These are phyloP conservation scores for Sebastes vulpes DNA, from an alignment of 2,797 vertebrate genomes.

Conservation along the genomic window DNA sequence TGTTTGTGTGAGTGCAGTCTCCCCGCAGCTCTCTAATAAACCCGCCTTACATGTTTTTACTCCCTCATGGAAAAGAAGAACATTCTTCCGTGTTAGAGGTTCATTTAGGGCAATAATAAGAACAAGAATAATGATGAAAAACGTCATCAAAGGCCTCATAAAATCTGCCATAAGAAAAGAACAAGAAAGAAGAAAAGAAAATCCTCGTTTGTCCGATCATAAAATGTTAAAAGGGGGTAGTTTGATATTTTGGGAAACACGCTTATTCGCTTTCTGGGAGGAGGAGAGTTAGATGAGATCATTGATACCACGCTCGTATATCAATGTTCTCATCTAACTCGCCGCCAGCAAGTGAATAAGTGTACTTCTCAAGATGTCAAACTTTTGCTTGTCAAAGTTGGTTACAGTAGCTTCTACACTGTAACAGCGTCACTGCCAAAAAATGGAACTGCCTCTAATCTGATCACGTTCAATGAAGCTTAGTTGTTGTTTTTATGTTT, in stretches of 20 bases:
- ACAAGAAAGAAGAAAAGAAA: neutral
- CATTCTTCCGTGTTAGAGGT: neutral
- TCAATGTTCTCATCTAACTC: neutral
- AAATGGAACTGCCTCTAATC: neutral
- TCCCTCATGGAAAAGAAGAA: conserved; percentile 34
- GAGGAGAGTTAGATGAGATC: neutral
- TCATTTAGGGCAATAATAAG: conserved; percentile 9
- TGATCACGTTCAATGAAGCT: neutral
- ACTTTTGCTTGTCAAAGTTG: neutral
- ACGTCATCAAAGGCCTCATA: conserved; percentile 5
- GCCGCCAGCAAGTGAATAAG: neutral
- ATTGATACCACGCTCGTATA: neutral
- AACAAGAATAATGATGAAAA: conserved; percentile 13
- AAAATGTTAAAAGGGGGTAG: neutral
- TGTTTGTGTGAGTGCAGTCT: conserved; percentile 11
- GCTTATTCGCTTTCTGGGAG: neutral
- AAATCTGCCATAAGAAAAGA: neutral
- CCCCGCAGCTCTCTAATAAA: conserved; percentile 54
- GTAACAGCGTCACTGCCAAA: neutral
- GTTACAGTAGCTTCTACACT: neutral
- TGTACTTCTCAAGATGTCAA: neutral
- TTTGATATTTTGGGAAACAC: neutral
- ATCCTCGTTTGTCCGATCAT: neutral
- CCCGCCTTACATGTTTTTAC: conserved; percentile 30
- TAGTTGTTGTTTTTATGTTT: neutral